Conservation (phyloP, 2,113 vertebrate genomes). For the Ameiurus melas region DNA sequence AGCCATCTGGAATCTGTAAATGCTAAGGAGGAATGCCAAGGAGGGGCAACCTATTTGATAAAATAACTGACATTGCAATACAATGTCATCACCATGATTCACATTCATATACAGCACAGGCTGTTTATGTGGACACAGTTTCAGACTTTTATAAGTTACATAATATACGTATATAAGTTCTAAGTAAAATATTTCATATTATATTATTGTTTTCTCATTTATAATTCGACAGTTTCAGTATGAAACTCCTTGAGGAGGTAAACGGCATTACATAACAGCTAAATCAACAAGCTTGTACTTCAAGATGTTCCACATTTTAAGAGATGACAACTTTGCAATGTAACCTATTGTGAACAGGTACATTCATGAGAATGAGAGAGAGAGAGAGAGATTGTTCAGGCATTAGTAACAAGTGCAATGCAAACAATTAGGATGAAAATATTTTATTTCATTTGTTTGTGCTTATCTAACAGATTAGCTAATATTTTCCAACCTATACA, state of each 20-base stretch:
- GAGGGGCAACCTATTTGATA: not conserved
- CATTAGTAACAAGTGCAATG: not conserved
- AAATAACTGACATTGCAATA: not conserved
- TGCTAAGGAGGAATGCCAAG: not conserved
- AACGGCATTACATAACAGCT: not conserved
- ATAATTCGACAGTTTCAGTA: no score
- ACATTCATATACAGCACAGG: not conserved
- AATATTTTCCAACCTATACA: not conserved
- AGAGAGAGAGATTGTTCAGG: not conserved
- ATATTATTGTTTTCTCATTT: not conserved
- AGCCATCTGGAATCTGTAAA: not conserved
- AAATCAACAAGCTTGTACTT: not conserved
- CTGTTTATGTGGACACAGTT: not conserved
- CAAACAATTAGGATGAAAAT: not conserved
- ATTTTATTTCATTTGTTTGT: constrained; percentile 24
- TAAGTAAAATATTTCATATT: not conserved
- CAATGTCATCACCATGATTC: not conserved
- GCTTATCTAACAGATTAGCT: not conserved
- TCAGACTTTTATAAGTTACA: not conserved
- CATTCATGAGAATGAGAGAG: not conserved
- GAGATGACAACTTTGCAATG: not conserved
- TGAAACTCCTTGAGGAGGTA: not conserved
- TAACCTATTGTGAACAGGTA: not conserved
- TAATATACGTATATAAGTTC: not conserved
- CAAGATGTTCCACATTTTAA: not conserved